A percentile compares a stretch with the other conserved stretches of the same genome.
Evolutionary conservation across 2,888 invertebrate species (phyloP).

Genomic region (Trichacis sp.): DNA sequence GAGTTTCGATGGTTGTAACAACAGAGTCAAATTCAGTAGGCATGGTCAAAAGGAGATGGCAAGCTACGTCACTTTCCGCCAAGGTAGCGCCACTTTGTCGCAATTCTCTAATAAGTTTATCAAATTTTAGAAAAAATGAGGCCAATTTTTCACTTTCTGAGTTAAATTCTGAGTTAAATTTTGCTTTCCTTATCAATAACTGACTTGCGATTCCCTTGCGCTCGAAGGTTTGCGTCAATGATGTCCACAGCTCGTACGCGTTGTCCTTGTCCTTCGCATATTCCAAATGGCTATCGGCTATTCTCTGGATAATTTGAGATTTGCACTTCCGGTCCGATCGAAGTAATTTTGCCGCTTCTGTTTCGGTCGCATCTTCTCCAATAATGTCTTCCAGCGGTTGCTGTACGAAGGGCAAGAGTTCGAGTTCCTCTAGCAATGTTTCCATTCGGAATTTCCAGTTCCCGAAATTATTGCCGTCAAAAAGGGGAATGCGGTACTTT

Average conservation of each 20-base stretch:
- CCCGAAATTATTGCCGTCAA: constrained; percentile 38
- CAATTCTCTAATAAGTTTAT: constrained; percentile 45
- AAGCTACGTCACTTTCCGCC: constrained; percentile 41
- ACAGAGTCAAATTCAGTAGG: constrained; percentile 44
- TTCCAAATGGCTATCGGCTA: constrained; percentile 50
- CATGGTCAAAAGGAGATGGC: constrained; percentile 45
- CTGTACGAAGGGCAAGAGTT: neutral
- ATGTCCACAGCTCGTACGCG: constrained; percentile 45
- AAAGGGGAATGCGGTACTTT: constrained; percentile 14
- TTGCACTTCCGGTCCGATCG: constrained; percentile 43
- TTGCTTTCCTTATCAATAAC: constrained; percentile 45
- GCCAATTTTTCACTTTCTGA: constrained; percentile 17
- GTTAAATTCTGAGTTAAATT: constrained; percentile 36
- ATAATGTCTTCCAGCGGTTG: too few relatives aligned
- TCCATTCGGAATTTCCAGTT: constrained; percentile 48
- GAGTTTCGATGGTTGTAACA: constrained; percentile 42
- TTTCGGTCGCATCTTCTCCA: neutral
- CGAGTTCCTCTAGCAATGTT: constrained; percentile 30
- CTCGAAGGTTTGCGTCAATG: constrained; percentile 40
- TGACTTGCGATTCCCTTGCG: constrained; percentile 50
- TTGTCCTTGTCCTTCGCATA: constrained; percentile 48
- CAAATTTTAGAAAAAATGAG: constrained; percentile 44
- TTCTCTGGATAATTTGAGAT: constrained; percentile 46
- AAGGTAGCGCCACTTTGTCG: constrained; percentile 41
- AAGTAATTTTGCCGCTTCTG: neutral